phyloP scores from a whole-genome alignment of 2,113 vertebrate genomes.

The Rhabdornis inornatus region DNA sequence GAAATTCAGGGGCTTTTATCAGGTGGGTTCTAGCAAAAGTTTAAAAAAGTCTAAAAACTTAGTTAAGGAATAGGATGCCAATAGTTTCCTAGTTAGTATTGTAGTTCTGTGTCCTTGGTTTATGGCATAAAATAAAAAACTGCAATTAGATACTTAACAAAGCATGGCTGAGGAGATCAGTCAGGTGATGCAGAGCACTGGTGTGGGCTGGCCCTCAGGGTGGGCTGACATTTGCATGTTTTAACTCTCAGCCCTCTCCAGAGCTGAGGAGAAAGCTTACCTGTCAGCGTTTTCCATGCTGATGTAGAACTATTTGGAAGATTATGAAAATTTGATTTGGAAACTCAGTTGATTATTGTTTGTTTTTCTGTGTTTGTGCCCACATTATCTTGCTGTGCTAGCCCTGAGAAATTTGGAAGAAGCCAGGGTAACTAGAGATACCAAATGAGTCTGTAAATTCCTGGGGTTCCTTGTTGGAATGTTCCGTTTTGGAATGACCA shows the following conservation, averaged over 20 bases:
- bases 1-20: neutral
- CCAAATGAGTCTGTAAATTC: neutral
- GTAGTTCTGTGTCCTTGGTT: neutral
- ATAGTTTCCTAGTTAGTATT: neutral
- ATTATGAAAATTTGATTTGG: neutral
- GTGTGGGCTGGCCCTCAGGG: neutral
- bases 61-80: neutral
- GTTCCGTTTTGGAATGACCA: neutral
- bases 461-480: neutral
- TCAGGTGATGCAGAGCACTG: neutral
- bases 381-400: neutral
- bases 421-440: neutral
- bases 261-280: neutral
- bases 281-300: neutral
- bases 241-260: neutral
- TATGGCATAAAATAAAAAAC: neutral
- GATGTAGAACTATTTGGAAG: neutral
- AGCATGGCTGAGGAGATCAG: neutral
- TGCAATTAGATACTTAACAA: neutral
- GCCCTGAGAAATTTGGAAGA: neutral
- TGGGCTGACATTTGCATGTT: neutral
- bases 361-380: neutral
- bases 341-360: neutral
- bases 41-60: neutral
- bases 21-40: neutral